Conservation (phyloP, 2,888 invertebrate genomes). For the Cantharis flavilabris region DNA sequence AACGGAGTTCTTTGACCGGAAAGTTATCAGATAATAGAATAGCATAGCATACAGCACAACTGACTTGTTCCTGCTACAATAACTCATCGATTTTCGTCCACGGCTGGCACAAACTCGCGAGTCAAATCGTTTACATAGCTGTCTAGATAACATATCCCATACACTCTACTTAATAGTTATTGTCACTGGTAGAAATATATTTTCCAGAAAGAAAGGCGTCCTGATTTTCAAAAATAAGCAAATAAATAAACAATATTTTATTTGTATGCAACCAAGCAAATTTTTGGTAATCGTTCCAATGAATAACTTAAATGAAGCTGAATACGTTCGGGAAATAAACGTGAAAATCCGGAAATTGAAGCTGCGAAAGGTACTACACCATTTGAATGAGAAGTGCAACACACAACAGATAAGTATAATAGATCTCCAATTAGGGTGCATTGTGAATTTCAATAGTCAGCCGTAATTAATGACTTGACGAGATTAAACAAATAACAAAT, state of each 20-base stretch:
- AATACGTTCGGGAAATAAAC: conserved; percentile 33
- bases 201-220: not conserved
- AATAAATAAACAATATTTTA: conserved; percentile 2
- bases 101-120: conserved; percentile 23
- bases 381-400: conserved; percentile 30
- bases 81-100: conserved; percentile 41
- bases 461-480: not conserved
- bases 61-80: conserved; percentile 35
- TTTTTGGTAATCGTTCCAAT: not conserved
- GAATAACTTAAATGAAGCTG: conserved; percentile 25
- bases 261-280: conserved; percentile 1
- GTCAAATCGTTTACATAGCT: conserved; percentile 32
- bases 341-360: conserved; percentile 31
- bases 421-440: conserved; percentile 28
- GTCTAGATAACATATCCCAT: conserved; percentile 30
- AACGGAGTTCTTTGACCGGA: conserved; percentile 40
- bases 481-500: not conserved
- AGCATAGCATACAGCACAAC: conserved; percentile 31
- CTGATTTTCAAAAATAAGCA: not conserved
- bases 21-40: conserved; percentile 39
- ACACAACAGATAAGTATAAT: conserved; percentile 23
- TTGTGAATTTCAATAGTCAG: not conserved
- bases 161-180: conserved; percentile 23
- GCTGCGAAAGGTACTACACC: conserved; percentile 17
- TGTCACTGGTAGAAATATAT: not conserved